Percentiles rank a stretch among this genome's conserved stretches.
Conservation (phyloP, 2,888 invertebrate genomes). For the Artemia sinica region DNA sequence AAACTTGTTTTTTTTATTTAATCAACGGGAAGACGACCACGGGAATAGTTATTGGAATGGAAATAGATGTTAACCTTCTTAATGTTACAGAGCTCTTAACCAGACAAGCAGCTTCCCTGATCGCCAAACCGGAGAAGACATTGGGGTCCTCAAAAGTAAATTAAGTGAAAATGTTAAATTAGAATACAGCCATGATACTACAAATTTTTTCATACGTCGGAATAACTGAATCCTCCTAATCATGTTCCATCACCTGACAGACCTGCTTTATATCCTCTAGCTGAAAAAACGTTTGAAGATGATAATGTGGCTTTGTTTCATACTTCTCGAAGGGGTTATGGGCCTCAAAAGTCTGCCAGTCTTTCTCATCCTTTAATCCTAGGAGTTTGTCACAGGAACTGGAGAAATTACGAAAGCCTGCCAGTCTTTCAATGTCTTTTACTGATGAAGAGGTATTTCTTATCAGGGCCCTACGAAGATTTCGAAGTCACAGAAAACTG, state of each 20-base stretch:
- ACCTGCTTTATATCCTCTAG: background rate
- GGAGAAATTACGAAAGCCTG: background rate
- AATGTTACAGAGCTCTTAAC: too few relatives aligned
- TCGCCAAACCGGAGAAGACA: too few relatives aligned
- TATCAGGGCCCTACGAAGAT: background rate
- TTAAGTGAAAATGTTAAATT: too few relatives aligned
- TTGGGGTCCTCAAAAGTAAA: too few relatives aligned
- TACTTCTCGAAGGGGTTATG: background rate
- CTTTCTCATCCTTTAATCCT: constrained; percentile 7
- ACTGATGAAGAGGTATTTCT: background rate
- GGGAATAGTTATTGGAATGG: too few relatives aligned
- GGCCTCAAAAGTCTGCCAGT: background rate
- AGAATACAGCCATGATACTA: too few relatives aligned
- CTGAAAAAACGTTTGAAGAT: background rate
- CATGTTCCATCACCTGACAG: background rate
- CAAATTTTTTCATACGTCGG: too few relatives aligned
- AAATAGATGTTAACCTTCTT: too few relatives aligned
- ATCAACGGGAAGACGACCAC: too few relatives aligned
- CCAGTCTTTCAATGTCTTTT: background rate
- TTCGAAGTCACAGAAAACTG: background rate
- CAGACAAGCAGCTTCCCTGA: too few relatives aligned
- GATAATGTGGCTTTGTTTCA: background rate
- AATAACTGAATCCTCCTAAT: too few relatives aligned
- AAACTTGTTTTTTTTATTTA: too few relatives aligned
- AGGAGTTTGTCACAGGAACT: constrained; percentile 8